Evolutionary conservation across 2,888 invertebrate species (phyloP), one percentile per base, ranked within the genome.

Genomic region (Agrochola macilenta): DNA sequence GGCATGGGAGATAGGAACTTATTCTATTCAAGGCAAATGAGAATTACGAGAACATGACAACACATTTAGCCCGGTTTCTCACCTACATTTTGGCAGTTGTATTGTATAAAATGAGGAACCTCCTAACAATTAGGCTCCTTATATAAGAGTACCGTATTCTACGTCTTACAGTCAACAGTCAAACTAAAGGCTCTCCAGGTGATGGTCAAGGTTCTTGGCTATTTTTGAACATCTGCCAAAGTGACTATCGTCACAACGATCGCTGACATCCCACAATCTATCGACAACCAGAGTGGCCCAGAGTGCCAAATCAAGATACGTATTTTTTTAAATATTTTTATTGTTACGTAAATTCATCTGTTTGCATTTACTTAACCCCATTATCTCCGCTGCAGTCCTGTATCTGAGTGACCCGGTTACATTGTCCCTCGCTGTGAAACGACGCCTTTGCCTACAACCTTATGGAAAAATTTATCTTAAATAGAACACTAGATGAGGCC

Each of bases 401-500:
- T 64, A 26, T 69, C 43, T 61, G 52, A 74, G 61, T 86, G 83
- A 84, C 83, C 84, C 39, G 83, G 70, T 86, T 86, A 61, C 30
- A 17, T 43, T 17, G 73, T 68, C 83, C 83, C 78, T 69, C 75
- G 63, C 71, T 66, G 58, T 70, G 68, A 17, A 69, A 69, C 43
- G 68, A 61, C 66, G 49, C 57, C 66, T 57, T 52, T 49, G 39
- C 14, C 46, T 30, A 57, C 72, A 76, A 66, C 74, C 86, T 82
- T 82, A 86, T 72, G 83, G 83, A 82, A 83, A 82, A 75, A 60
- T 73, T 69, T 49, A 23, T 23, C 52, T 30, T 30, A 74, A 71
- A 75, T 72, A 85, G 69, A 68, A 43, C 64, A 75, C 86, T 86
- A 78, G 83, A 84, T 86, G 86, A 7, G 86, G 49, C 69, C 49